Evolutionary conservation across 2,113 vertebrate species (phyloP), one percentile per base, ranked within the genome.

Genomic region (Periophthalmus modestus): DNA sequence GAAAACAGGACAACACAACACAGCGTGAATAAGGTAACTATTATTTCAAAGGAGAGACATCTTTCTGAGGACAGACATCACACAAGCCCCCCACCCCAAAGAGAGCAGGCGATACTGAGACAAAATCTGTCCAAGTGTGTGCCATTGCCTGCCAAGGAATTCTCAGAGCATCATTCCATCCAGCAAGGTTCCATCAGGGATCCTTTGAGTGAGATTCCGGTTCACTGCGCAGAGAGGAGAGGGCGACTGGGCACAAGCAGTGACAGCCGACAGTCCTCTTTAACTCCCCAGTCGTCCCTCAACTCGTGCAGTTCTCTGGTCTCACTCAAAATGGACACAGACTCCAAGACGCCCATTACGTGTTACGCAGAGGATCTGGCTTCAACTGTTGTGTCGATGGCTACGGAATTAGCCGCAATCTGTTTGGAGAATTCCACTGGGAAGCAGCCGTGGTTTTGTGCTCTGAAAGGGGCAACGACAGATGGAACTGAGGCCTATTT

Each of bases 371-470:
- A 98, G 82, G 97, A 99, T 87, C 85, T 99, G 87, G 95, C 97
- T 50, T 92, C 96, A 71, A 99, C 97, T 0, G 96, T 99, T 47
- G 96, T 99, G 72, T 99, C 97, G 74, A 99, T 99, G 97, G 97
- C 97, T 84, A 99, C 97, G 19, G 97, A 99, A 90, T 94, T 99
- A 71, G 97, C 97, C 79, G 97, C 97, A 21, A 97, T 99, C 88
- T 99, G 96, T 85, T 93, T 99, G 67, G 97, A 99, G 85, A 98
- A 99, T 87, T 97, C 96, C 7, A 95, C 92, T 55, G 96, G 96
- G 71, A 99, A 97, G 82, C 97, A 98, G 77, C 97, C 97, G 1
- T 99, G 97, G 97, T 98, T 99, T 85, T 98, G 97, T 78, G 96
- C 96, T 0, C 95, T 97, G 83, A 96, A 96, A 78, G 94, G 94